These are phyloP conservation scores for Orussus abietinus DNA, from an alignment of 1,140 invertebrate species.

Conservation along the genomic window DNA sequence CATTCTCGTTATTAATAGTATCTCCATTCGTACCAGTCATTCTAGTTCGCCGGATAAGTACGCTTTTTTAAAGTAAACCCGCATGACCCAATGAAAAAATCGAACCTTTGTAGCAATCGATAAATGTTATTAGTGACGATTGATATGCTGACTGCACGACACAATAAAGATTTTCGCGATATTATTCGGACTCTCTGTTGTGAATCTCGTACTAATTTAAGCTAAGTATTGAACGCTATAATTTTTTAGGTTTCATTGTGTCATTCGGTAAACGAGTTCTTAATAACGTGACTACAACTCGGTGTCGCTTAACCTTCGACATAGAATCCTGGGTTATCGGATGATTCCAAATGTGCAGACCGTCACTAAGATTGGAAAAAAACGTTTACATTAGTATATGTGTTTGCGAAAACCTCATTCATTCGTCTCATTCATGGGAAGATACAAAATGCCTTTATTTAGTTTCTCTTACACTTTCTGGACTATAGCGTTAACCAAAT, in stretches of 20 bases:
- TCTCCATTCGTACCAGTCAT: conserved; percentile 52
- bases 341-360: conserved; percentile 48
- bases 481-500: no score
- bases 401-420: conserved; percentile 43
- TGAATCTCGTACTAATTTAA: no score
- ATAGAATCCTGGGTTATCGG: conserved; percentile 47
- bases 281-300: conserved; percentile 29
- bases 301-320: conserved; percentile 47
- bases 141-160: no score
- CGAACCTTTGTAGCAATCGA: no score
- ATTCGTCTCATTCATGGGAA: conserved; percentile 35
- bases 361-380: conserved; percentile 52
- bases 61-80: conserved; percentile 24
- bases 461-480: no score
- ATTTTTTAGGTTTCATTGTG: no score
- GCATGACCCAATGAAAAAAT: conserved; percentile 30
- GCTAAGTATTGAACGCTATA: no score
- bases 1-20: conserved; percentile 58
- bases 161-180: no score
- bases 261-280: conserved; percentile 24
- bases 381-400: conserved; percentile 50
- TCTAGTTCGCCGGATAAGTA: conserved; percentile 35
- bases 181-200: no score
- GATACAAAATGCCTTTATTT: no score
- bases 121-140: no score